Evolutionary conservation across 92 coral and sea anemone species (phyloP).

Genomic region (Bergia puertoricense): DNA sequence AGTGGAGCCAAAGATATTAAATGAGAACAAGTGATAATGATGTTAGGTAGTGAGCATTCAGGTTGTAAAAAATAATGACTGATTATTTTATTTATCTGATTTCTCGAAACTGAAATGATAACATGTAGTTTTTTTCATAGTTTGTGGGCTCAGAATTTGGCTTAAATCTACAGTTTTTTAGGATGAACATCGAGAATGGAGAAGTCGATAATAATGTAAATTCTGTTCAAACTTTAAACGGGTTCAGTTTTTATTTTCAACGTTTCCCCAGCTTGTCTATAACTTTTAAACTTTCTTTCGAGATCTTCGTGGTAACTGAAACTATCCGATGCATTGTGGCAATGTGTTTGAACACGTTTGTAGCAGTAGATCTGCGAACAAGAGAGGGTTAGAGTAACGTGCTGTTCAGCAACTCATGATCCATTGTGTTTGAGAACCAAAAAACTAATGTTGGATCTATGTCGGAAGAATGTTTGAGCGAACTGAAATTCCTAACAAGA

Average conservation of each 20-base stretch:
- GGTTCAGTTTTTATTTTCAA: too few species aligned
- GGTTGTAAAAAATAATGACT: neutral
- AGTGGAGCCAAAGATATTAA: slow-evolving; percentile 26
- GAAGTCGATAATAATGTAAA: neutral
- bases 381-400: neutral
- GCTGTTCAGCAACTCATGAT: neutral
- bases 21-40: neutral
- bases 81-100: neutral
- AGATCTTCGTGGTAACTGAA: neutral
- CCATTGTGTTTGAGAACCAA: neutral
- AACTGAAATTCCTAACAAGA: too few species aligned
- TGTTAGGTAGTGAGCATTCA: neutral
- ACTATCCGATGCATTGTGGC: too few species aligned
- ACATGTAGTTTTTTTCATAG: too few species aligned
- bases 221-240: too few species aligned
- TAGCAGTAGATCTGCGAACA: neutral
- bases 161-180: neutral
- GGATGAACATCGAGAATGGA: too few species aligned
- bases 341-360: neutral
- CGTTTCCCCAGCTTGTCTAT: neutral
- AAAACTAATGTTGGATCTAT: neutral
- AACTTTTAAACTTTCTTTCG: too few species aligned
- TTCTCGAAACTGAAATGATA: neutral
- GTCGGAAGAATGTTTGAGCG: neutral
- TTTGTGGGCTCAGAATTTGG: neutral